Evolutionary conservation across 1,140 invertebrate species (phyloP), one percentile per base, ranked within the genome.

Genomic region (Cyclargus thomasi): DNA sequence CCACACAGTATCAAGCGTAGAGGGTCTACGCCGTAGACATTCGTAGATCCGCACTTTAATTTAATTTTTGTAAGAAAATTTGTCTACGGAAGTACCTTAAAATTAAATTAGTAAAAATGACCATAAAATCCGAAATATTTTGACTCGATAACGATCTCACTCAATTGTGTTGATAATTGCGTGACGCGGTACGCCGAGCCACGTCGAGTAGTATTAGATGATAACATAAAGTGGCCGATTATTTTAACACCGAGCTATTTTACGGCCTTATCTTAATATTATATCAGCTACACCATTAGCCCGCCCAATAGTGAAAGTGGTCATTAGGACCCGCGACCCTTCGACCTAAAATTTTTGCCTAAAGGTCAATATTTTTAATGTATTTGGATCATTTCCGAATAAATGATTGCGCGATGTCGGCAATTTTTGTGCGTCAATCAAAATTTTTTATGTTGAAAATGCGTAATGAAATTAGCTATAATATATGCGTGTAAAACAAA

Each of bases 231-330:
- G 53, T 66, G 53, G 22, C 18, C 57, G 53, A 66, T 36, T 36
- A 59, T 35, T 66, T 35, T 59, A 66, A 66, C 29, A 39, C 65
- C 5, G 5, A 11, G 65, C 53, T 55, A 66, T 66, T 66, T 59
- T 57, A 29, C 7, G 39, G n/a, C 36, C 53, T 64, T 74, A 76
- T 76, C 75, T 59, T 4, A 16, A 53, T 64, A 67, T 67, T 71
- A 70, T 68, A 76, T 76, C 75, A 71, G 73, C 70, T 71, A 70
- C 72, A 65, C 69, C 67, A 70, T 70, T 67, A 71, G 62, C 57
- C 65, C 62, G 53, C 36, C 65, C 57, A 69, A 64, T 67, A 67
- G 53, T 57, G 29, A 55, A 21, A 65, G 66, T 70, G 59, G 69
- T 73, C 36, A 70, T 67, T 57, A 65, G 16, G 29, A 35, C 23